Evolutionary conservation across 2,888 invertebrate species (phyloP), one percentile per base, ranked within the genome.

Genomic region (Sphaerophoria taeniata): DNA sequence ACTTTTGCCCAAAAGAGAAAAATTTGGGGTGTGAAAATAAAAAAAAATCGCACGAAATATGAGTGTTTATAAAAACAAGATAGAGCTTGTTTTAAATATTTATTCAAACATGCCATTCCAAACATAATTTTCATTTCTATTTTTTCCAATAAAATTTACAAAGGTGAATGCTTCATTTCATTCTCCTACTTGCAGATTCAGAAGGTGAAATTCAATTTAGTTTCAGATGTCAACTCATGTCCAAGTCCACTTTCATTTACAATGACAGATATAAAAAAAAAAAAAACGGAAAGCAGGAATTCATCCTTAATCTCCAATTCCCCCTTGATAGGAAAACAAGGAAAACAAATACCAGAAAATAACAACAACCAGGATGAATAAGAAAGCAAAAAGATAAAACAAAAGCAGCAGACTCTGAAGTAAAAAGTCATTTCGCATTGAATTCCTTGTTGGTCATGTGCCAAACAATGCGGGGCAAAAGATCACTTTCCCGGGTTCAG

Each of bases 371-470:
- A 85, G 76, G 58, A 77, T 63, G 47, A 76, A 76, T 63, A 77
- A 60, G 61, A 24, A 79, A 72, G 65, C n/a, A n/a, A 31, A 51
- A 55, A 24, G 3, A 6, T 36, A 56, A 39, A 60, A 3, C n/a
- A 24, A 24, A 24, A 24, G 2, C 1, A 24, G 24, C 56, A 56
- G 55, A 73, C 43, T 72, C 45, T 47, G 51, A 47, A 76, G 72
- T 58, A 80, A 67, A 80, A 61, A 80, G 81, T 81, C 77, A 61
- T 73, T 85, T 81, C 81, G 70, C 76, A 85, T 85, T 85, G 81
- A 85, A 85, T 85, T 85, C 85, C 85, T 72, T 85, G 85, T 73
- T 85, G 73, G 85, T 70, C 81, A 85, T 80, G 81, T 85, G 81
- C 81, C 81, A 85, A 81, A 77, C 76, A 77, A 81, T 76, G 73